These are phyloP conservation scores for Augochlora pura DNA, from an alignment of 1,140 invertebrate genomes.

Conservation along the genomic window DNA sequence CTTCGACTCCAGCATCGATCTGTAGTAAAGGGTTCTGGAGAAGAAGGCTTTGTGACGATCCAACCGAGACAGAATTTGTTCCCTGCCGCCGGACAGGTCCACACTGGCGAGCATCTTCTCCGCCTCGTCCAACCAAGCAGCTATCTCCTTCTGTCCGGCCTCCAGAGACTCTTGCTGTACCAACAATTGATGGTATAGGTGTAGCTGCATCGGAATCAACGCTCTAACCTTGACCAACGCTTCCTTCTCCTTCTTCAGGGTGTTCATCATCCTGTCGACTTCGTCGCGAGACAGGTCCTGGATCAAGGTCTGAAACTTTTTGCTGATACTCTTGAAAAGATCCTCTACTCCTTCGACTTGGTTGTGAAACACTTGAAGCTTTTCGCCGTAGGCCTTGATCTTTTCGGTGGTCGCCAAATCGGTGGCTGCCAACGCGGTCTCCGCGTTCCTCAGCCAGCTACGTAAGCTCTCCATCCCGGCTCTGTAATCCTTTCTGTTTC, in stretches of 20 bases:
- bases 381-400: conserved; percentile 89
- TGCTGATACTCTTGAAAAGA: conserved; percentile 92
- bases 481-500: conserved; percentile 90
- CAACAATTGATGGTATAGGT: conserved; percentile 90
- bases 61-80: conserved; percentile 87
- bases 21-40: conserved; percentile 92
- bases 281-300: conserved; percentile 94
- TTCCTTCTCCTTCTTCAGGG: conserved; percentile 94
- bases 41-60: conserved; percentile 94
- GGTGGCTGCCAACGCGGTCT: conserved; percentile 84
- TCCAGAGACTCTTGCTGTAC: conserved; percentile 95
- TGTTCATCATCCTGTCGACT: conserved; percentile 93
- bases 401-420: conserved; percentile 87
- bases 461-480: conserved; percentile 88
- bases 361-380: conserved; percentile 88
- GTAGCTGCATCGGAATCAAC: conserved; percentile 88
- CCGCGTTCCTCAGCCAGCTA: conserved; percentile 89
- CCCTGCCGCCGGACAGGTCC: conserved; percentile 85
- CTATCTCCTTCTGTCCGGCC: conserved; percentile 91
- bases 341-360: conserved; percentile 94
- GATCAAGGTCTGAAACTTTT: conserved; percentile 94
- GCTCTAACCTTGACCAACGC: conserved; percentile 90
- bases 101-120: conserved; percentile 86
- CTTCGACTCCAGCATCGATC: conserved; percentile 95
- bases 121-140: conserved; percentile 91